Base-by-base conservation (phyloP, 1,140 invertebrate species). In the Leptinotarsa texana region DNA sequence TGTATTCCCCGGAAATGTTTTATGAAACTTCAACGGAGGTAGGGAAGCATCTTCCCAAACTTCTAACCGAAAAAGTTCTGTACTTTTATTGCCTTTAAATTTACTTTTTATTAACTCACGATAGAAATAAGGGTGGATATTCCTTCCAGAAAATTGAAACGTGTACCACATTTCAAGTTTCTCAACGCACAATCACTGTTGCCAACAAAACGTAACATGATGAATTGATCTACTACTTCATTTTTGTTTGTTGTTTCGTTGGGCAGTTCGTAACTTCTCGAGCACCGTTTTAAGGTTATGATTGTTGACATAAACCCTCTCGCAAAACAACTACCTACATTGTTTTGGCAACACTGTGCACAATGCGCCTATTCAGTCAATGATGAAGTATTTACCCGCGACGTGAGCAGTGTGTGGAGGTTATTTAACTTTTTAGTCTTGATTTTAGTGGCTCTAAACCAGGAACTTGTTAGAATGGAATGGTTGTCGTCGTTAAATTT, bases 401-500 rank as follows among this genome's bases (percentile, higher is more conserved):
- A 17, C 15, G 4, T n/a, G 51, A 17, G 51, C 63, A 4, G n/a
- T 65, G 72, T 18, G 62, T 68, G 72, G 72, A 75, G 33, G 63
- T 49, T 75, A 48, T 75, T 75, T 70, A 57, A 72, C 72, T 79
- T 78, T 79, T 76, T 78, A 78, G 74, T 74, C 63, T 18, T 17
- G 57, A 62, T 73, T 73, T 73, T 73, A 73, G 61, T 73, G 72
- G 22, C 77, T 76, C 68, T 78, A 80, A 80, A 80, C 74, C 63
- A 76, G 78, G 78, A 80, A 82, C 79, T 82, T 80, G 79, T 80
- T 82, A 79, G 79, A 82, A 82, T 80, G 80, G 75, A 80, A 82
- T 77, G 70, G 74, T 75, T 78, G 77, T 78, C 63, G 78, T 79
- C 80, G 77, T 82, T 80, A 83, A 82, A 80, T 80, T 83, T 83